Percentiles rank a stretch among this genome's conserved stretches.
Conservation (phyloP, 2,888 invertebrate species). For the Strigamia maritima region DNA sequence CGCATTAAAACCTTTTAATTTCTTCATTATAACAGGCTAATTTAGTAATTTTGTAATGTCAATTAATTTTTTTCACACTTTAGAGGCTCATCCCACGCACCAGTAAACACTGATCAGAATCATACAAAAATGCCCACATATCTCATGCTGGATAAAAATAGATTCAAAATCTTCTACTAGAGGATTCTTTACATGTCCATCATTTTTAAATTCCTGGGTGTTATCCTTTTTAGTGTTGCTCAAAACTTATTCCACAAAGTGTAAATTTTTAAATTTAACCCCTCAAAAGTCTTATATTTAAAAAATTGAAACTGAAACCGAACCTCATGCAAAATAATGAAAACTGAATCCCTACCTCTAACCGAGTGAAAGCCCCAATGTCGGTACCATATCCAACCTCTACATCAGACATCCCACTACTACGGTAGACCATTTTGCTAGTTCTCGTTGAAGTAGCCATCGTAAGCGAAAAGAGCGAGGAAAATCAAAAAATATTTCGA, state of each 20-base stretch:
- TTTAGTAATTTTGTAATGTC: neutral
- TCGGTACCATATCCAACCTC: conserved; percentile 94
- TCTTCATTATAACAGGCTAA: no score
- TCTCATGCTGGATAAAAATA: neutral
- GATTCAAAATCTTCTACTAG: neutral
- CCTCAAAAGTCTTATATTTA: no score
- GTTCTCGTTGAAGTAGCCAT: conserved; percentile 64
- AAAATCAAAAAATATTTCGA: neutral
- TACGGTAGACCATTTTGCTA: conserved; percentile 74
- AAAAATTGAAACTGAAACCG: neutral
- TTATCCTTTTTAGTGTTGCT: neutral
- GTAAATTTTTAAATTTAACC: no score
- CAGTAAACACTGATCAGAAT: neutral
- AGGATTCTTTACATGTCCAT: conserved; percentile 16
- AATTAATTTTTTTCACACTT: neutral
- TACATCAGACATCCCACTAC: conserved; percentile 81
- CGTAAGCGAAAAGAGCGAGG: conserved; percentile 45
- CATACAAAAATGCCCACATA: neutral
- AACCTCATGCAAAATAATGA: neutral
- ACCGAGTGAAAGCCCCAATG: conserved; percentile 87
- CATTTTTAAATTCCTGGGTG: neutral
- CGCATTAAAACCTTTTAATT: no score
- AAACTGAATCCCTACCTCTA: conserved; percentile 73
- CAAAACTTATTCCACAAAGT: neutral
- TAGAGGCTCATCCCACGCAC: neutral